phyloP scores from a whole-genome alignment of 2,113 vertebrate species.

The Heteronetta atricapilla region DNA sequence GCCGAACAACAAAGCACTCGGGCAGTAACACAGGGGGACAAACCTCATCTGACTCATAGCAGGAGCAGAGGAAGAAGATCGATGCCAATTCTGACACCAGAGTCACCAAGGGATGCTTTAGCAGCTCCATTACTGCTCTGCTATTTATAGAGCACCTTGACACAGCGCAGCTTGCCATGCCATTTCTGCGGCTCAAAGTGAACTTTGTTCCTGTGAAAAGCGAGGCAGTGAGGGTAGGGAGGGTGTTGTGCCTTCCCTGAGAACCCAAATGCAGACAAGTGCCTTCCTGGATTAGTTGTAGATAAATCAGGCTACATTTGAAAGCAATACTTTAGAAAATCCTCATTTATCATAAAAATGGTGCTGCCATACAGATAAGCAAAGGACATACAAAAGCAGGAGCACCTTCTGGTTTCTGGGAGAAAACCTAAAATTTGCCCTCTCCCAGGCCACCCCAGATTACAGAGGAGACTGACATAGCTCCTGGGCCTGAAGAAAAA shows the following conservation, averaged over 20 bases:
- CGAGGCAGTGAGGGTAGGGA: fast-evolving
- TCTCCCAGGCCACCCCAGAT: background rate
- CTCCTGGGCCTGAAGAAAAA: background rate
- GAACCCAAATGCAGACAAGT: background rate
- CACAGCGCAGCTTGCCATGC: fast-evolving
- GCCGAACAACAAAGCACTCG: fast-evolving
- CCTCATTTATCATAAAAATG: background rate
- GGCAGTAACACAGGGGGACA: background rate
- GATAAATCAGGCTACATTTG: background rate
- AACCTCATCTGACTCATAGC: background rate
- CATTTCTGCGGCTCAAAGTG: background rate
- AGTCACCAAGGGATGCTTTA: background rate
- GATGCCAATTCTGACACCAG: background rate
- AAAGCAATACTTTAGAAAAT: background rate
- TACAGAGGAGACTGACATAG: background rate
- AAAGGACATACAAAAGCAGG: background rate
- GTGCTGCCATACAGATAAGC: background rate
- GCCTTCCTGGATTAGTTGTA: background rate
- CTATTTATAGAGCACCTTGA: background rate
- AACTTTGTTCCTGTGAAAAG: background rate
- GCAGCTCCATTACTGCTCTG: background rate
- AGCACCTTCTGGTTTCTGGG: background rate
- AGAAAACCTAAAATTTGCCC: background rate
- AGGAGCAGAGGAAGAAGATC: background rate
- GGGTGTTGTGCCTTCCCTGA: background rate